phyloP scores from a whole-genome alignment of 2,797 vertebrate species.

The Meda fulgida region DNA sequence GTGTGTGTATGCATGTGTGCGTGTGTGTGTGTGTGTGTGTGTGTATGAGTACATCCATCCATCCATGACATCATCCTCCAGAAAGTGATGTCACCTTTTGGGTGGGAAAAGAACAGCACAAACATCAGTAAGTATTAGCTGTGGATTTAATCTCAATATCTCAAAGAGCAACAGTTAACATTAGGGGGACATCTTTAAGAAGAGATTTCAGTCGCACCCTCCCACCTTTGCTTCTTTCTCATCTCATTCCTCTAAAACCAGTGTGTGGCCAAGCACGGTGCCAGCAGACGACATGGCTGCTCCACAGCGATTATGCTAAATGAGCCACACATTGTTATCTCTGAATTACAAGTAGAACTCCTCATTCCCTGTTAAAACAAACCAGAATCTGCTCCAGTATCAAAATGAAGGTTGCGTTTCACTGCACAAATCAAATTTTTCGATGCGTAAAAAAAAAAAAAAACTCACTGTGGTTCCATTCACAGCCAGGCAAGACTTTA shows the following conservation, averaged over 20 bases:
- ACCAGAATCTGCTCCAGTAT: slow-evolving; percentile 29
- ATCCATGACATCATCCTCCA: background rate
- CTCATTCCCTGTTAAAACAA: slow-evolving; percentile 51
- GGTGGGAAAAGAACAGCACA: background rate
- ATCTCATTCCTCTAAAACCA: slow-evolving; percentile 4
- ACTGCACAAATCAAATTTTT: slow-evolving; percentile 56
- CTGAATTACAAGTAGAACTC: slow-evolving; percentile 63
- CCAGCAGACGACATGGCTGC: slow-evolving; percentile 33
- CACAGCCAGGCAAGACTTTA: slow-evolving; percentile 17
- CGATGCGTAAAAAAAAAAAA: background rate
- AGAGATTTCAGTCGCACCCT: background rate
- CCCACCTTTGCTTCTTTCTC: background rate
- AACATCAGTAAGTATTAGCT: background rate
- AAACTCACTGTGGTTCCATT: slow-evolving; percentile 20
- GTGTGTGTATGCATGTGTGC: no score
- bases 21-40: no score
- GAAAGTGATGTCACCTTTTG: background rate
- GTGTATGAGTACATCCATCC: no score
- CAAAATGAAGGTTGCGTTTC: slow-evolving; percentile 51
- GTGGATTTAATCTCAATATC: background rate
- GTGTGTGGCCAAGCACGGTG: slow-evolving; percentile 9
- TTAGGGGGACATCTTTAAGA: background rate
- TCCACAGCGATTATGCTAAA: slow-evolving; percentile 53
- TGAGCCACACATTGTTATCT: slow-evolving; percentile 63
- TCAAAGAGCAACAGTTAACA: background rate